Percentiles rank a stretch among this genome's conserved stretches.
These are phyloP conservation scores for Alentia gelatinosa DNA, from an alignment of 2,888 invertebrate genomes.

Conservation along the genomic window DNA sequence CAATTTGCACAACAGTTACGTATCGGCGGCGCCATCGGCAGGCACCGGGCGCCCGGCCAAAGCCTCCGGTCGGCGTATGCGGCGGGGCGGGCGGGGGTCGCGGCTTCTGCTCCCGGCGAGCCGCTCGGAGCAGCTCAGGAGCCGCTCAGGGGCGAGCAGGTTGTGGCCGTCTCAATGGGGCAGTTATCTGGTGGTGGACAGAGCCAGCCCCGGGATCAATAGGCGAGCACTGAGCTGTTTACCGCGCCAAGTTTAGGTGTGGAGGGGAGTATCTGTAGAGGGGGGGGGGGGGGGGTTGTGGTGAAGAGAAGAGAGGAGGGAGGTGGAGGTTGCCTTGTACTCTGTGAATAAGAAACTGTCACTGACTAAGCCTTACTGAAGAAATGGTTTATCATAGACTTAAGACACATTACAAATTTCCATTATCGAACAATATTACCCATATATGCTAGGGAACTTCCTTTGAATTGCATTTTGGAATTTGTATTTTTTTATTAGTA, in stretches of 20 bases:
- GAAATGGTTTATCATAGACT: too few species aligned
- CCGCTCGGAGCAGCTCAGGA: neutral
- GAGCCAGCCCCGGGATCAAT: neutral
- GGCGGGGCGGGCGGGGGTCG: slow-evolving; percentile 7
- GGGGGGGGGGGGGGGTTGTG: neutral
- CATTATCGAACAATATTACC: too few species aligned
- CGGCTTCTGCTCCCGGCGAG: slow-evolving; percentile 8
- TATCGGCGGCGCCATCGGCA: slow-evolving; percentile 1
- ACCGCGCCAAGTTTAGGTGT: neutral
- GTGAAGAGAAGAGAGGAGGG: neutral
- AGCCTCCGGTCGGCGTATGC: neutral
- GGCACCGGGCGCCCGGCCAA: neutral
- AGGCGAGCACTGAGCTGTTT: slow-evolving; percentile 16
- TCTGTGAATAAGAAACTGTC: too few species aligned
- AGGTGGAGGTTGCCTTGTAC: too few species aligned
- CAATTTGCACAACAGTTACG: slow-evolving; percentile 47
- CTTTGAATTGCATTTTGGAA: too few species aligned
- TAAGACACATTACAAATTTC: too few species aligned
- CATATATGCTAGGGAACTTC: too few species aligned
- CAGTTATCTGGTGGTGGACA: slow-evolving; percentile 23
- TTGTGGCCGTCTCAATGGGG: slow-evolving; percentile 5
- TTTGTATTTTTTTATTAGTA: too few species aligned
- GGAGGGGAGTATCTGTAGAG: neutral
- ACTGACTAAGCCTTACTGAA: too few species aligned
- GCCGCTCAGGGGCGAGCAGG: neutral